Evolutionary conservation across 1,140 invertebrate species (phyloP).

Genomic region (Wiebesia pumilae): DNA sequence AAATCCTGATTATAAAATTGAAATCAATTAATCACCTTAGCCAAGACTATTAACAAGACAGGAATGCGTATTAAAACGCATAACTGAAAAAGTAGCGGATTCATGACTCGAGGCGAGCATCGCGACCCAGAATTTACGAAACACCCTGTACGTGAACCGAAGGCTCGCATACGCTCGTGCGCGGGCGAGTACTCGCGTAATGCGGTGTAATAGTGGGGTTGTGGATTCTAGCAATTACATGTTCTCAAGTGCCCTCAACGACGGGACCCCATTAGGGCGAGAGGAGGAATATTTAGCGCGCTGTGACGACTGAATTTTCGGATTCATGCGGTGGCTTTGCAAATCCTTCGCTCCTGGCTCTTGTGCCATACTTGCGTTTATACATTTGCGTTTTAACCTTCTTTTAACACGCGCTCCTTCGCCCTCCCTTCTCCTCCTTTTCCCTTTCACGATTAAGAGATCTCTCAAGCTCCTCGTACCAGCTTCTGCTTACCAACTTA

Average conservation of each 20-base stretch:
- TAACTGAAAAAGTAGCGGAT: background rate
- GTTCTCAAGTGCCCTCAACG: conserved; percentile 70
- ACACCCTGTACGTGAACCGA: conserved; percentile 64
- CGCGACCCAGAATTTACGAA: conserved; percentile 50
- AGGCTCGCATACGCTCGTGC: background rate
- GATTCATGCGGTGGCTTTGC: conserved; percentile 52
- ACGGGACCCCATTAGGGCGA: conserved; percentile 73
- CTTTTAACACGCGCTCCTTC: background rate
- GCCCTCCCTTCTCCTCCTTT: background rate
- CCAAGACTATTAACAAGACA: background rate
- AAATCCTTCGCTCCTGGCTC: conserved; percentile 38
- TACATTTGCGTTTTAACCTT: conserved; percentile 18
- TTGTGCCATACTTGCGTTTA: background rate
- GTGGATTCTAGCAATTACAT: conserved; percentile 75
- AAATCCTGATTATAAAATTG: no score
- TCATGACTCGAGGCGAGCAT: background rate
- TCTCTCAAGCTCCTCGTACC: no score
- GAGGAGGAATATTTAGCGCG: conserved; percentile 59
- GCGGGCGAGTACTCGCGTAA: conserved; percentile 62
- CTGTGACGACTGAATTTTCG: conserved; percentile 63
- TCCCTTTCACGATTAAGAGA: background rate
- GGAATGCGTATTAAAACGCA: background rate
- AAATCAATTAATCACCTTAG: no score
- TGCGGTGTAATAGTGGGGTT: conserved; percentile 70
- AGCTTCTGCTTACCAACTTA: background rate